phyloP scores from a whole-genome alignment of 1,140 invertebrate species.

The Thereuonema tuberculata region DNA sequence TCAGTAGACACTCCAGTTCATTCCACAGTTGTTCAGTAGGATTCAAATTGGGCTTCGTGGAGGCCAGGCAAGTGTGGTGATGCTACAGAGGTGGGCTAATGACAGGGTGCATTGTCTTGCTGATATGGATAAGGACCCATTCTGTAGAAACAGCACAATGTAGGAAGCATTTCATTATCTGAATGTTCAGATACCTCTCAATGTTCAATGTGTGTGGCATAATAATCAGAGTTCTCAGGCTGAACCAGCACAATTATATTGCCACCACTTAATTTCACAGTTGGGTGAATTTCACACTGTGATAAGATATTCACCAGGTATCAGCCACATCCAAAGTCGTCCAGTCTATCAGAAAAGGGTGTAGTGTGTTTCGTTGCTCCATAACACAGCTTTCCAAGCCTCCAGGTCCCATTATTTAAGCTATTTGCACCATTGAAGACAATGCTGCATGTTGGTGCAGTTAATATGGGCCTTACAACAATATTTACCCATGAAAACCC shows the following conservation, averaged over 20 bases:
- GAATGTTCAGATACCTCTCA: neutral
- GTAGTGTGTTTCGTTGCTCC: too few relatives aligned
- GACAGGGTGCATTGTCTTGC: neutral
- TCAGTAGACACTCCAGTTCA: neutral
- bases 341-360: too few relatives aligned
- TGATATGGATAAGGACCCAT: neutral
- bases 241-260: neutral
- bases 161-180: neutral
- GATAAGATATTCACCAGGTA: too few relatives aligned
- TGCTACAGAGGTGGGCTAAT: neutral
- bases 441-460: too few relatives aligned
- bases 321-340: too few relatives aligned
- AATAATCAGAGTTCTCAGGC: neutral
- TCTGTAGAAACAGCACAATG: neutral
- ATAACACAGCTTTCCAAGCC: too few relatives aligned
- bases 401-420: too few relatives aligned
- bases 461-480: too few relatives aligned
- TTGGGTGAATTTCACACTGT: neutral
- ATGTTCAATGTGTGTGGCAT: neutral
- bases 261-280: neutral
- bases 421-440: too few relatives aligned
- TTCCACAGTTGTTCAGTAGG: neutral
- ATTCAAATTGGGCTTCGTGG: neutral
- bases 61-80: neutral
- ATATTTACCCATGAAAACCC: too few relatives aligned